phyloP scores from a whole-genome alignment of 2,797 vertebrate species.

The Oophaga sylvatica region DNA sequence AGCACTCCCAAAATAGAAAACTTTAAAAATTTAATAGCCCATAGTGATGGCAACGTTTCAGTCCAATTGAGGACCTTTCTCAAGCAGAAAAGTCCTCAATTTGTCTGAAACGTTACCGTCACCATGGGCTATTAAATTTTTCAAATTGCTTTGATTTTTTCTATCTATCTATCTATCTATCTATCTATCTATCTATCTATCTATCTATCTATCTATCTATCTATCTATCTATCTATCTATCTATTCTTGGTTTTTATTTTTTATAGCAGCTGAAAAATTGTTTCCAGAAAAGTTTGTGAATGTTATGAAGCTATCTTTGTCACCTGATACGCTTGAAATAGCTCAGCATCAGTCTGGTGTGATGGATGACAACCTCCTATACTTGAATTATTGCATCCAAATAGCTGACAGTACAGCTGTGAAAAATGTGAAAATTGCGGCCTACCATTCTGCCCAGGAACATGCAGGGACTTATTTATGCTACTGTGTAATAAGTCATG shows the following conservation, averaged over 20 bases:
- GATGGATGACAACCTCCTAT: background rate
- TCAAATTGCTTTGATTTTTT: too few species aligned
- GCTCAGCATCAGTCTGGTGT: background rate
- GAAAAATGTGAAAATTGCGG: constrained; percentile 19
- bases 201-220: background rate
- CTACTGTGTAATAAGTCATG: constrained; percentile 12
- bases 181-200: too few species aligned
- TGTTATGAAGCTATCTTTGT: background rate
- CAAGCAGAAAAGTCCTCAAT: too few species aligned
- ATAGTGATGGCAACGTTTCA: too few species aligned
- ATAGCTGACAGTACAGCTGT: background rate
- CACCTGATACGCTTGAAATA: background rate
- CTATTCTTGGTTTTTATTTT: background rate
- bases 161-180: too few species aligned
- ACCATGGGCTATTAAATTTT: too few species aligned
- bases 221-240: background rate
- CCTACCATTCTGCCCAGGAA: constrained; percentile 2
- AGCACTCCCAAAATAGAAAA: too few species aligned
- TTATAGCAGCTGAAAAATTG: too few species aligned
- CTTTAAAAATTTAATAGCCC: too few species aligned
- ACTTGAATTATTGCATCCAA: background rate
- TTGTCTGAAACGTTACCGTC: too few species aligned
- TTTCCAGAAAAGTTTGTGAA: background rate
- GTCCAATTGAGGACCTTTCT: too few species aligned
- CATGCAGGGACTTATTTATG: background rate